Evolutionary conservation across 2,888 invertebrate species (phyloP).

Genomic region (Noctua janthe): DNA sequence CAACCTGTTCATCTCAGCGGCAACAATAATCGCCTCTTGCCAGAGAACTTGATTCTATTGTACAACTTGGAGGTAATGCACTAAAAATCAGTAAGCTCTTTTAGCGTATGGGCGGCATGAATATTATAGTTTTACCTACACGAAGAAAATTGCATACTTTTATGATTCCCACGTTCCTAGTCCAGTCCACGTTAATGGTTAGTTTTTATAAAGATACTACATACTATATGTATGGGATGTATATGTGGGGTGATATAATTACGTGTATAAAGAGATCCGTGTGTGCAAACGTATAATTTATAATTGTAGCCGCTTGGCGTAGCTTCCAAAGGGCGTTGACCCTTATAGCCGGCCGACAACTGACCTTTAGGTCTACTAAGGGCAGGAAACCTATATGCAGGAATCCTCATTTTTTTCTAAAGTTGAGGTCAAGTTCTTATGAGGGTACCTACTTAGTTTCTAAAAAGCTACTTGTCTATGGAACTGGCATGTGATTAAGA

Average conservation of each 20-base stretch:
- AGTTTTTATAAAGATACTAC: conserved; percentile 51
- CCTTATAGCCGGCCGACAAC: conserved; percentile 81
- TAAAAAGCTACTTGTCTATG: not conserved
- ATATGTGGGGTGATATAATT: conserved; percentile 55
- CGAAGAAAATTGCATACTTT: conserved; percentile 65
- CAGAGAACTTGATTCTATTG: conserved; percentile 16
- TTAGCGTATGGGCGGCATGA: conserved; percentile 32
- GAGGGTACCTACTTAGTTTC: not conserved
- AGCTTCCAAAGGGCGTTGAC: conserved; percentile 79
- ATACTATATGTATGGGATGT: not conserved
- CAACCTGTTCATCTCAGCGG: conserved; percentile 35
- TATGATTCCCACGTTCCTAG: conserved; percentile 65
- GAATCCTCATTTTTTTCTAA: conserved; percentile 54
- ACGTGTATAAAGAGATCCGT: conserved; percentile 57
- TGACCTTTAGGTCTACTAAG: conserved; percentile 82
- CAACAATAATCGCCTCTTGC: conserved; percentile 26
- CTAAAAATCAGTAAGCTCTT: conserved; percentile 54
- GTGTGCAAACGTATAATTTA: conserved; percentile 69
- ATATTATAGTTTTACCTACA: conserved; percentile 52
- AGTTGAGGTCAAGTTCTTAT: conserved; percentile 45
- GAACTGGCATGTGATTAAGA: not conserved
- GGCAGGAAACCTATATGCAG: conserved; percentile 65
- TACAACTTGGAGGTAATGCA: conserved; percentile 32
- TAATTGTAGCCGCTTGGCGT: conserved; percentile 66
- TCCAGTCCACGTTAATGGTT: conserved; percentile 39